phyloP scores from a whole-genome alignment of 1,140 invertebrate species.

The Leptinotarsa texana region DNA sequence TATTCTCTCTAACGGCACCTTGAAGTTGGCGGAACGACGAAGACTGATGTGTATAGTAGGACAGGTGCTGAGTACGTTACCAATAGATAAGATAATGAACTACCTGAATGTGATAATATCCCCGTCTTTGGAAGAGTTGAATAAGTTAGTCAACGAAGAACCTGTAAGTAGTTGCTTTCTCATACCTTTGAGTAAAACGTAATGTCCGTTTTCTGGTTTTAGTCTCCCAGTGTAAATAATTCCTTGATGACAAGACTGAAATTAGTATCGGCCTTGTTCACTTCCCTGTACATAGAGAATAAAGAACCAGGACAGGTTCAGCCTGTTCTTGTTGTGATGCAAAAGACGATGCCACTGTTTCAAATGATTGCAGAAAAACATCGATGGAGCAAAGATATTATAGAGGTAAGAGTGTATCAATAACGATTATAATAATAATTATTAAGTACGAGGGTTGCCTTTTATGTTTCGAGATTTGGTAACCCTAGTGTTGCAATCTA shows the following conservation, averaged over 20 bases:
- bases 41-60: slow-evolving; percentile 79
- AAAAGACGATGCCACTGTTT: slow-evolving; percentile 65
- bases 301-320: slow-evolving; percentile 46
- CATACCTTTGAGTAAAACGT: not conserved
- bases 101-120: slow-evolving; percentile 72
- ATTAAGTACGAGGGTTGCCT: too few relatives aligned
- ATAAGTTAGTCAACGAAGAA: slow-evolving; percentile 58
- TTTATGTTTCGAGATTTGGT: too few relatives aligned
- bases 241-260: slow-evolving; percentile 63
- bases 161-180: slow-evolving; percentile 48
- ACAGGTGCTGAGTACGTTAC: slow-evolving; percentile 70
- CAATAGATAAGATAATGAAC: slow-evolving; percentile 66
- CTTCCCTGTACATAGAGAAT: slow-evolving; percentile 62
- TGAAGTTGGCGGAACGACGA: slow-evolving; percentile 68
- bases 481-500: too few relatives aligned
- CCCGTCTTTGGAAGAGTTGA: slow-evolving; percentile 68
- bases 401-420: slow-evolving; percentile 58
- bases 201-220: slow-evolving; percentile 51
- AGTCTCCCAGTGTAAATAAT: slow-evolving; percentile 58
- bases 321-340: slow-evolving; percentile 61
- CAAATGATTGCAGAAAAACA: slow-evolving; percentile 61
- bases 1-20: slow-evolving; percentile 58
- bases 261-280: slow-evolving; percentile 73
- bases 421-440: too few relatives aligned
- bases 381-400: slow-evolving; percentile 61